Percentiles rank a stretch among this genome's conserved stretches.
phyloP scores from a whole-genome alignment of 2,888 invertebrate species.

The Epirrhoe tristata region DNA sequence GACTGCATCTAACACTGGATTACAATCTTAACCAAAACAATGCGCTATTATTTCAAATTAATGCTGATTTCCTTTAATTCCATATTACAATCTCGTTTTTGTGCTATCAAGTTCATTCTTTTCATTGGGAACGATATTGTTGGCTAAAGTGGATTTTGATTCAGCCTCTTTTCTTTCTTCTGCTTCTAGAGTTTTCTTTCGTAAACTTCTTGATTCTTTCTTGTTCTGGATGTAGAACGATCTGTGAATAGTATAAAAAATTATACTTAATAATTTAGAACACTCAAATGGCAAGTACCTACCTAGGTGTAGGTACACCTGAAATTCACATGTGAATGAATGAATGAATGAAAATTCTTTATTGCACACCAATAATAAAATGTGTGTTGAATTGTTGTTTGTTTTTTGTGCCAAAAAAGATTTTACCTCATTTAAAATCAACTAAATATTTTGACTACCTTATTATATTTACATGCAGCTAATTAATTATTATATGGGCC shows the following conservation, averaged over 20 bases:
- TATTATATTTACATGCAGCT: background rate
- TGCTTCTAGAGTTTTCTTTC: conserved; percentile 65
- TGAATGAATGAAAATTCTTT: too few relatives aligned
- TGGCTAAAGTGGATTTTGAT: conserved; percentile 28
- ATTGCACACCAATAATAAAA: too few relatives aligned
- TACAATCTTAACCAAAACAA: background rate
- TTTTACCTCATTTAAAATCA: too few relatives aligned
- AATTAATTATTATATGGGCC: background rate
- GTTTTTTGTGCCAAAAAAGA: too few relatives aligned
- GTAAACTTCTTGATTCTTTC: conserved; percentile 53
- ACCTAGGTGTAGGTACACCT: too few relatives aligned
- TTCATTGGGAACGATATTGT: conserved; percentile 22
- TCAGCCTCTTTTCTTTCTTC: conserved; percentile 52
- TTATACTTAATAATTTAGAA: too few relatives aligned
- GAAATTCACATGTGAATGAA: too few relatives aligned
- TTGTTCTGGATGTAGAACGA: conserved; percentile 67
- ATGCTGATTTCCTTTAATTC: background rate
- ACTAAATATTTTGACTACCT: background rate
- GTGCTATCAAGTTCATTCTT: conserved; percentile 21
- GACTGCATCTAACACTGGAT: too few relatives aligned
- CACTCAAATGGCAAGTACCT: too few relatives aligned
- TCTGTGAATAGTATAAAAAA: conserved; percentile 53
- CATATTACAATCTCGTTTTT: conserved; percentile 35
- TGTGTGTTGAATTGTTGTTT: too few relatives aligned
- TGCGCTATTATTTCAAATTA: too few relatives aligned